These are phyloP conservation scores for Neodiprion lecontei DNA, from an alignment of 1,140 invertebrate genomes.

Conservation along the genomic window DNA sequence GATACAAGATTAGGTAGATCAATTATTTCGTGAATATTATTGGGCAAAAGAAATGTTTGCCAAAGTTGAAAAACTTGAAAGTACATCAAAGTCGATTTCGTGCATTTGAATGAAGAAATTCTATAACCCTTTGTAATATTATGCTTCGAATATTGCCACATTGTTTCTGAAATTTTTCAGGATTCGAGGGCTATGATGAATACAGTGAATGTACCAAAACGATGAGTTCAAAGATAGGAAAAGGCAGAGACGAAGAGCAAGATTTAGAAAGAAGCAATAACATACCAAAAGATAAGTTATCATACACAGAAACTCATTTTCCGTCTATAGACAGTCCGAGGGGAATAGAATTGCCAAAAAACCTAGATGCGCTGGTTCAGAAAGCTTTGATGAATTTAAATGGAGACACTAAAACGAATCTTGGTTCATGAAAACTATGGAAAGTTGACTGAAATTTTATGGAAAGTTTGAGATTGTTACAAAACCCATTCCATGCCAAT, in stretches of 20 bases:
- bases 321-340: conserved; percentile 24
- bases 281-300: conserved; percentile 21
- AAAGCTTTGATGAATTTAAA: conserved; percentile 52
- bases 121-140: no score
- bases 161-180: conserved; percentile 28
- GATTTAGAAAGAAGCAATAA: conserved; percentile 24
- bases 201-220: conserved; percentile 13
- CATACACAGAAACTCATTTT: conserved; percentile 12
- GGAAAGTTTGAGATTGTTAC: no score
- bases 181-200: conserved; percentile 35
- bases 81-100: no score
- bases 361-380: conserved; percentile 50
- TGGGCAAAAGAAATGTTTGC: no score
- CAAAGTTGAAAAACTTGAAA: no score
- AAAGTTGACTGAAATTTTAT: no score
- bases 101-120: no score
- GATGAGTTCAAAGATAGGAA: conserved; percentile 25
- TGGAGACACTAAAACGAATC: conserved; percentile 29
- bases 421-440: not conserved
- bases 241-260: conserved; percentile 26
- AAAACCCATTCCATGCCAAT: no score
- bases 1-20: conserved; percentile 46
- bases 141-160: not conserved
- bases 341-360: conserved; percentile 46
- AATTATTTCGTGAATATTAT: not conserved